A percentile compares a stretch with the other conserved stretches of the same genome.
These are phyloP conservation scores for Erynnis tages DNA, from an alignment of 2,888 invertebrate species.

Conservation along the genomic window DNA sequence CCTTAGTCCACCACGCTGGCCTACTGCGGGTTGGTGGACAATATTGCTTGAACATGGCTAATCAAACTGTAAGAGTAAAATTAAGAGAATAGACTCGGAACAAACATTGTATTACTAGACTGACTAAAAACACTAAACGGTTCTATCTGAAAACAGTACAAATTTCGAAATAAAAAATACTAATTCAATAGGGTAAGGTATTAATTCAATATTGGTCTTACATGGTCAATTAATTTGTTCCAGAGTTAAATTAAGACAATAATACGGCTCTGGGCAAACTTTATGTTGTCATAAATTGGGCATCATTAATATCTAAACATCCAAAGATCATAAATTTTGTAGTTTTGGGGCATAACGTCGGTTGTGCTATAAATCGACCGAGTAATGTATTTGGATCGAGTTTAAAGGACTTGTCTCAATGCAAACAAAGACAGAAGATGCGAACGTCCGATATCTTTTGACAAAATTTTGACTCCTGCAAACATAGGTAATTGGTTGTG, in stretches of 20 bases:
- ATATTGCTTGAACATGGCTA: no score
- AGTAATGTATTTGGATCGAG: conserved; percentile 49
- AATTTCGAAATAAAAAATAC: background rate
- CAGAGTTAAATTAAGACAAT: conserved; percentile 9
- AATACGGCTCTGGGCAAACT: conserved; percentile 6
- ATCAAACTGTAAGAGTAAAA: no score
- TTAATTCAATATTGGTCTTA: conserved; percentile 2
- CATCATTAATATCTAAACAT: conserved; percentile 39
- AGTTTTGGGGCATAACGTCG: conserved; percentile 55
- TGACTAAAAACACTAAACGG: no score
- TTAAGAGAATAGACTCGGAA: no score
- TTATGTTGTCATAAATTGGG: conserved; percentile 34
- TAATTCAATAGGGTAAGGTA: background rate
- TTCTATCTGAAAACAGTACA: no score
- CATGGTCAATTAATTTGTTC: conserved; percentile 1
- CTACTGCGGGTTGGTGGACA: no score
- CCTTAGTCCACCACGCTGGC: no score
- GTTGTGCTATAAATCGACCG: conserved; percentile 46
- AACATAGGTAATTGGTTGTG: no score
- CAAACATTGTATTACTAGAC: no score
- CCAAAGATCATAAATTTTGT: conserved; percentile 55
- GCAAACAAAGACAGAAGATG: background rate
- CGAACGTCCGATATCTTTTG: no score
- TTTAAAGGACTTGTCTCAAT: conserved; percentile 1
- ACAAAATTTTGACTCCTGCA: no score